Evolutionary conservation across 2,888 invertebrate genomes (phyloP), one percentile per base, ranked within the genome.

Genomic region (Leptopilina drosophilae): DNA sequence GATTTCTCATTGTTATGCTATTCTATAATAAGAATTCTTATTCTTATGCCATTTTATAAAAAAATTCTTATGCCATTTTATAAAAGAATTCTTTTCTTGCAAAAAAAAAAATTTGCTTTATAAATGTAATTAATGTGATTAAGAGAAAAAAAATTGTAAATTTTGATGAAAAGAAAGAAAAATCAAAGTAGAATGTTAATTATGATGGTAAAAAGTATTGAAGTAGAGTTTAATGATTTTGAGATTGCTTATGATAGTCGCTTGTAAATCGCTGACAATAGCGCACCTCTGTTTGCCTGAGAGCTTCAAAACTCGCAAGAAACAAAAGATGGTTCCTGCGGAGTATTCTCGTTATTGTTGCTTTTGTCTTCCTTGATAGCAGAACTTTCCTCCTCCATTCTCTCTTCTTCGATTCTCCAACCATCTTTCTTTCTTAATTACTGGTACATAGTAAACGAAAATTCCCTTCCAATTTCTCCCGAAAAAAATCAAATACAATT

Each of bases 241-340:
- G 42, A 59, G 67, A 67, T 67, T 62, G 66, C 79, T 87, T 85
- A 87, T 87, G 85, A 87, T 83, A 84, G 85, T 84, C 83, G 84
- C 84, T 82, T 85, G 83, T 86, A 86, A 86, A 87, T 86, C 82
- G 83, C 82, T 82, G 84, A 82, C 83, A 84, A 83, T 84, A 78
- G 84, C 42, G 42, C 64, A 40, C 15, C 46, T 76, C 64, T 79
- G 77, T 79, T 79, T 79, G 79, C 77, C 79, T 64, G 77, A 79
- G 49, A 79, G 79, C 77, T 79, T 73, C 64, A 77, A 56, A 56
- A 46, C 76, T n/a, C 66, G n/a, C n/a, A n/a, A 66, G 77, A 73
- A 79, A 79, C 79, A 79, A 77, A 79, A 77, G 67, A 53, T 33
- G 40, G 46, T 77, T 77, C 69, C 40, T 33, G 76, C 76, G 53